Percentiles rank a stretch among this genome's conserved stretches.
phyloP scores from a whole-genome alignment of 2,113 vertebrate species.

The Todiramphus saurophagus region DNA sequence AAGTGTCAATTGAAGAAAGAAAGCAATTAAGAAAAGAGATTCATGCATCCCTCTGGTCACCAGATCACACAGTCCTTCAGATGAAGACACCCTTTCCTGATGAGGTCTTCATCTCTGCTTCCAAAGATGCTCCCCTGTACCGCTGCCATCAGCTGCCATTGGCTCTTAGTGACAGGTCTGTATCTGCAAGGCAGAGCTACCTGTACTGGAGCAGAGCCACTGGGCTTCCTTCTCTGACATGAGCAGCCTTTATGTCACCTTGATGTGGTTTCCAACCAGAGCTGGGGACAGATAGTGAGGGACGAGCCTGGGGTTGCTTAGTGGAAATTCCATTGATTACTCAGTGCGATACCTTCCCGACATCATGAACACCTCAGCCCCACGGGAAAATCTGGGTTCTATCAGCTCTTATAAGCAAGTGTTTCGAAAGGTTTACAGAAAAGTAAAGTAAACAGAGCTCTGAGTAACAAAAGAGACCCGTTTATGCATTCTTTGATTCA shows the following conservation, averaged over 20 bases:
- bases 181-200: neutral
- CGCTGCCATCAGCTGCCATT: neutral
- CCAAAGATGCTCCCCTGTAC: neutral
- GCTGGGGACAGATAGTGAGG: neutral
- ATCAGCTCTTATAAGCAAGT: slow-evolving; percentile 84
- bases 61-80: neutral
- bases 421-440: slow-evolving; percentile 88
- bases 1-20: neutral
- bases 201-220: neutral
- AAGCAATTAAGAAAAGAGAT: neutral
- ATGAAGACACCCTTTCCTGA: neutral
- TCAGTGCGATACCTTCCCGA: slow-evolving; percentile 62
- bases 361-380: slow-evolving; percentile 76
- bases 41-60: neutral
- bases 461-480: slow-evolving; percentile 86
- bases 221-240: neutral
- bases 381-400: slow-evolving; percentile 78
- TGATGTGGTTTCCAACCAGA: neutral
- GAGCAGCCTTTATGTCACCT: neutral
- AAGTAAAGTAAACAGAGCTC: slow-evolving; percentile 87
- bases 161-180: neutral
- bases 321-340: slow-evolving; percentile 70
- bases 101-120: neutral
- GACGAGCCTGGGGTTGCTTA: neutral
- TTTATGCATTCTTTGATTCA: slow-evolving; percentile 86